Conservation (phyloP, 2,113 vertebrate genomes). For the Hippolais icterina region DNA sequence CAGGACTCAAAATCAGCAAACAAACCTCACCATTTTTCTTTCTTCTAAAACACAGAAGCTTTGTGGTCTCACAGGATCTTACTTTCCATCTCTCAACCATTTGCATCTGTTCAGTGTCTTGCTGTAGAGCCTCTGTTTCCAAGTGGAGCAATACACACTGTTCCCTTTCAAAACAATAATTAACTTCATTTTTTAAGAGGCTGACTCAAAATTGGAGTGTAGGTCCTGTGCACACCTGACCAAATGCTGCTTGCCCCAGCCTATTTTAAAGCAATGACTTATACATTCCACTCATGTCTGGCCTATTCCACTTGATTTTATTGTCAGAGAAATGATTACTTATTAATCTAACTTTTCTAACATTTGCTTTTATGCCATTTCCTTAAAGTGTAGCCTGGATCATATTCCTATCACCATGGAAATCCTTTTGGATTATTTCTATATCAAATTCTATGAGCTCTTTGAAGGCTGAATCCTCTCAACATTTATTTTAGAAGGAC, state of each 20-base stretch:
- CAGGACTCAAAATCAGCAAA: neutral
- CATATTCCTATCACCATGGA: slow-evolving; percentile 21
- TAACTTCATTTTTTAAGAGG: slow-evolving; percentile 10
- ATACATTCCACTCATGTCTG: neutral
- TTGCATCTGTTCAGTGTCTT: neutral
- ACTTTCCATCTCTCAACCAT: neutral
- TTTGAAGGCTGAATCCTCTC: slow-evolving; percentile 47
- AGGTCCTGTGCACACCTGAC: neutral
- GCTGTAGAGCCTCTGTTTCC: neutral
- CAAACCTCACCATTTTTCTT: neutral
- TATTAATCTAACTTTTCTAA: slow-evolving; percentile 53
- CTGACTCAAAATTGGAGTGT: neutral
- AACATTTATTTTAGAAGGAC: slow-evolving; percentile 62
- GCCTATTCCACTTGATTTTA: slow-evolving; percentile 41
- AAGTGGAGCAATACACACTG: neutral
- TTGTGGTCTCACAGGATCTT: neutral
- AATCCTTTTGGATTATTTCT: slow-evolving; percentile 59
- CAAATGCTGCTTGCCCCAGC: neutral
- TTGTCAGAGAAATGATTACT: slow-evolving; percentile 52
- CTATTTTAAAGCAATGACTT: slow-evolving; percentile 26
- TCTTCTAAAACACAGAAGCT: neutral
- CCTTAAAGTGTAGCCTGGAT: slow-evolving; percentile 6
- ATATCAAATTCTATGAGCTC: slow-evolving; percentile 40
- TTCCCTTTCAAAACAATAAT: slow-evolving; percentile 15
- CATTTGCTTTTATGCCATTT: slow-evolving; percentile 46